Base-by-base conservation (phyloP, 2,888 invertebrate species). In the Geophilus truncorum region DNA sequence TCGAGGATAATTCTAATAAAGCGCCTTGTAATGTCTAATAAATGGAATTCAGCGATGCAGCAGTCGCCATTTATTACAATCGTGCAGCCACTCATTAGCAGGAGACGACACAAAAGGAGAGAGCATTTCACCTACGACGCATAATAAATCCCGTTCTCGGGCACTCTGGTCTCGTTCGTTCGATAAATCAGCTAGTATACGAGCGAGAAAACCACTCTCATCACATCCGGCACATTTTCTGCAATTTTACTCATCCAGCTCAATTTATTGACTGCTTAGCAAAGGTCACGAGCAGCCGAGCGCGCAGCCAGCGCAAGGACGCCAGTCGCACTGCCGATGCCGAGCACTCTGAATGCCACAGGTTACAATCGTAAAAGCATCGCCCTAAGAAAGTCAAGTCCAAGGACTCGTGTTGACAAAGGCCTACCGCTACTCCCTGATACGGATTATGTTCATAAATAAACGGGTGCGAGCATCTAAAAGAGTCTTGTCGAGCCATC, bases 401-500 rank as follows among this genome's bases (percentile, higher is more conserved):
- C 25, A 23, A 25, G 28, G 28, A 1, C 28, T 10, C 70, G 15
- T 70, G 70, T 70, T 70, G 70, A 70, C 70, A 70, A 70, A 70
- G 70, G 70, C 25, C 25, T 25, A 25, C 70, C 28, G 70, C 23
- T 28, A 70, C 70, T 70, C n/a, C 28, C 70, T 28, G 12, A 28
- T 70, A 70, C 28, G 70, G 70, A 70, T 70, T 70, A 70, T 70
- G 70, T 70, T 70, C 70, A 70, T 70, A 70, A 70, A 70, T 70
- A n/a, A 51, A n/a, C 12, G 25, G 23, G n/a, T n/a, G 25, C 28
- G 4, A 28, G 70, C 9, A 25, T n/a, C 25, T 70, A 28, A 12
- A 28, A 70, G 70, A 70, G 15, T 23, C 25, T 70, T 70, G 70
- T 70, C 25, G 12, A 70, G 25, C 28, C 70, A 70, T 70, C 70